A percentile compares a stretch with the other conserved stretches of the same genome.
Evolutionary conservation across 2,888 invertebrate genomes (phyloP).

Genomic region (Leptinotarsa peninsularis): DNA sequence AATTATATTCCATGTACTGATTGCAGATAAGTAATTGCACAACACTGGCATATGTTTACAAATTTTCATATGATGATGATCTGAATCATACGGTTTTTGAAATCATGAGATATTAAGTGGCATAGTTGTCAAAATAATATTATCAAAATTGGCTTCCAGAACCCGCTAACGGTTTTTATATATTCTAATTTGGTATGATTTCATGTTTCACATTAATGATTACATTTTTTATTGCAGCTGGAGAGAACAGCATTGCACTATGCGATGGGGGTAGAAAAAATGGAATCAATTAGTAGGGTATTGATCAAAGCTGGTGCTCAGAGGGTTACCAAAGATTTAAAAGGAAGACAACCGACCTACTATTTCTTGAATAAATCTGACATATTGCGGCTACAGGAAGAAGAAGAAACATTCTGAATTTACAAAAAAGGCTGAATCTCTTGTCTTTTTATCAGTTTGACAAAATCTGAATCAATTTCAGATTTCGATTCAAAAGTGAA

Average conservation of each 20-base stretch:
- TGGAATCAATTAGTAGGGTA: slow-evolving; percentile 83
- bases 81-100: no score
- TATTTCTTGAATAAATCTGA: slow-evolving; percentile 94
- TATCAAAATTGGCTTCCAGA: not conserved
- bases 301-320: slow-evolving; percentile 87
- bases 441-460: not conserved
- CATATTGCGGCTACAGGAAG: slow-evolving; percentile 84
- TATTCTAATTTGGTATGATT: no score
- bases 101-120: no score
- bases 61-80: no score
- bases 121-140: not conserved
- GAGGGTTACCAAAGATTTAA: slow-evolving; percentile 85
- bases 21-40: no score
- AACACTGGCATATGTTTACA: no score
- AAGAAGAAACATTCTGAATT: slow-evolving; percentile 76
- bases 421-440: slow-evolving; percentile 19
- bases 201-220: not conserved
- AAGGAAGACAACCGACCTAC: slow-evolving; percentile 89
- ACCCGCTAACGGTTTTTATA: not conserved
- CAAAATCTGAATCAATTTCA: slow-evolving; percentile 6
- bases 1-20: no score
- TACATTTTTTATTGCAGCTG: slow-evolving; percentile 71
- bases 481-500: not conserved
- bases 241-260: slow-evolving; percentile 91
- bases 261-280: slow-evolving; percentile 88